Evolutionary conservation across 2,888 invertebrate genomes (phyloP).

Genomic region (Drosophila robusta): DNA sequence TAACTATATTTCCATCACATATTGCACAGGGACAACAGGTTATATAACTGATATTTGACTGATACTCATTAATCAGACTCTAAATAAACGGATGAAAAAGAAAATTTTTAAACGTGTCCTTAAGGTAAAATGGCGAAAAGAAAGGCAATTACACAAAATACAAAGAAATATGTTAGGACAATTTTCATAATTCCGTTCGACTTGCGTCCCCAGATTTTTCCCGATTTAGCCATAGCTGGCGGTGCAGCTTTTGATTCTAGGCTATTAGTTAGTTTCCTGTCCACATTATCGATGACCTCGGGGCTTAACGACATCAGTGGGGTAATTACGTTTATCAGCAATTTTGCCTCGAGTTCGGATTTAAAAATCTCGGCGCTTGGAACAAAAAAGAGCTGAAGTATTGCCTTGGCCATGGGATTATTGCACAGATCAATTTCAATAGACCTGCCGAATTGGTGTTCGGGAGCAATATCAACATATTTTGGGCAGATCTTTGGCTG

Average conservation of each 20-base stretch:
- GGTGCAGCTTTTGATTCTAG: neutral
- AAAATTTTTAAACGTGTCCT: neutral
- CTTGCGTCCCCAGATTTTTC: fast-evolving
- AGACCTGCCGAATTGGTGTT: neutral
- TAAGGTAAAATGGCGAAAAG: conserved; percentile 2
- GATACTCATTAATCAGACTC: neutral
- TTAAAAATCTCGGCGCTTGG: neutral
- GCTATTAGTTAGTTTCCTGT: no score
- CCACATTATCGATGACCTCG: no score
- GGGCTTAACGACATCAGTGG: no score
- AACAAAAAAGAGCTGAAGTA: neutral
- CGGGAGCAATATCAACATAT: neutral
- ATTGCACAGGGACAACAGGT: no score
- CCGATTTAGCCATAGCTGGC: neutral
- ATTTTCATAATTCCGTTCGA: neutral
- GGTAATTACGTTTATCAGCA: neutral
- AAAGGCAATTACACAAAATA: conserved; percentile 19
- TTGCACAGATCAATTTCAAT: neutral
- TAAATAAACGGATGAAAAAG: neutral
- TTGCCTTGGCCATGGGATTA: neutral
- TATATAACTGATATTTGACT: no score
- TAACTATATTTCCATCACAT: no score
- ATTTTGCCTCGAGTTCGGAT: neutral
- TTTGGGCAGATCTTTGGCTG: neutral
- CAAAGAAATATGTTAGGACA: conserved; percentile 24